Evolutionary conservation across 2,797 vertebrate species (phyloP).

Genomic region (Pagetopsis macropterus): DNA sequence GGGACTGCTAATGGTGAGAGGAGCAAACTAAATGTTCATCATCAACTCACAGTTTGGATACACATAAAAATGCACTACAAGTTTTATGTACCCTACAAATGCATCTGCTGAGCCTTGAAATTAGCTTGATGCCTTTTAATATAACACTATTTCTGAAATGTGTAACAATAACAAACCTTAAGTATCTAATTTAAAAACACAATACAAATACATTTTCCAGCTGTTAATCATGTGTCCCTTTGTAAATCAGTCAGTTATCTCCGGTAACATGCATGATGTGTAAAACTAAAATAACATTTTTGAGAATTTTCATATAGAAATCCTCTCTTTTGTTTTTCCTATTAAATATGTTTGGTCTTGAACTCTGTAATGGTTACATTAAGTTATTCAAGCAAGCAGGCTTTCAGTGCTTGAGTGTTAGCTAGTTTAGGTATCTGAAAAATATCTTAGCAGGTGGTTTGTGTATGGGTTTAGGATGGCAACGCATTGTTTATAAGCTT

Average conservation of each 20-base stretch:
- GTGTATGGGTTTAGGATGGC: too few species aligned
- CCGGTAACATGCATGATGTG: neutral
- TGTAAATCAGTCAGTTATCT: neutral
- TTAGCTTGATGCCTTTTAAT: neutral
- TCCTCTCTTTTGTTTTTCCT: neutral
- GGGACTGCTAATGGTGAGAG: slow-evolving; percentile 97
- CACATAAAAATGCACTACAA: slow-evolving; percentile 9
- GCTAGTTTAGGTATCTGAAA: neutral
- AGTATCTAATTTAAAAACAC: neutral
- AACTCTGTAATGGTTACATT: neutral
- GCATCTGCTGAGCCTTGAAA: neutral
- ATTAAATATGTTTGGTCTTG: neutral
- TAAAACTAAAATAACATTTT: neutral
- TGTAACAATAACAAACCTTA: neutral
- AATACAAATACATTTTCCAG: too few species aligned
- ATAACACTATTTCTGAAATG: neutral
- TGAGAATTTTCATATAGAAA: neutral
- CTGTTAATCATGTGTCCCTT: neutral
- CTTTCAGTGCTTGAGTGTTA: neutral
- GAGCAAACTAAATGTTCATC: slow-evolving; percentile 28
- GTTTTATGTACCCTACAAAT: neutral
- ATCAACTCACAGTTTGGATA: slow-evolving; percentile 13
- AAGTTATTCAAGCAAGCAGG: slow-evolving; percentile 5
- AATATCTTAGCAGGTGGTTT: neutral
- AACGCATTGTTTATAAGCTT: too few species aligned